Percentiles rank a stretch among this genome's conserved stretches.
phyloP scores from a whole-genome alignment of 2,797 vertebrate genomes.

The Smutsia temminckii region DNA sequence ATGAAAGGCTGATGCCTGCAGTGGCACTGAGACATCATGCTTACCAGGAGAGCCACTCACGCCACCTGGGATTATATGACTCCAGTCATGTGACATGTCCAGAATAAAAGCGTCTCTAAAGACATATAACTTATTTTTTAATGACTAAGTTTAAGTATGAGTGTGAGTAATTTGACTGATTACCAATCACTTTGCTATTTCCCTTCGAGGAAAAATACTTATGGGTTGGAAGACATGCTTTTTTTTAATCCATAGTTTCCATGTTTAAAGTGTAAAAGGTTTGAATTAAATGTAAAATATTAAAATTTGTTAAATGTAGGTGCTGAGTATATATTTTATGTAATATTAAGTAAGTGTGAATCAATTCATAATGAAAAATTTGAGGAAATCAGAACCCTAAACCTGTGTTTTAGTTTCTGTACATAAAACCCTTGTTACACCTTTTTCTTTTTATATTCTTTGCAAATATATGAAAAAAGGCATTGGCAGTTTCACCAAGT shows the following conservation, averaged over 20 bases:
- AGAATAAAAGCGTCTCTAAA: background rate
- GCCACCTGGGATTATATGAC: background rate
- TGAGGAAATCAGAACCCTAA: background rate
- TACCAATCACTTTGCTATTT: background rate
- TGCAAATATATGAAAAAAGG: background rate
- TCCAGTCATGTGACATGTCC: background rate
- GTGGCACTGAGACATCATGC: background rate
- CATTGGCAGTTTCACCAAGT: background rate
- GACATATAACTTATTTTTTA: background rate
- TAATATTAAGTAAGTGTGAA: background rate
- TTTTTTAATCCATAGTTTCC: background rate
- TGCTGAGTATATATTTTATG: background rate
- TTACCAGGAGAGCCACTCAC: no score
- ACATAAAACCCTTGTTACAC: background rate
- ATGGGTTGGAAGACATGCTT: background rate
- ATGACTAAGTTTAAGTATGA: background rate
- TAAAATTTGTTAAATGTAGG: background rate
- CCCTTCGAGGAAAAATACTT: background rate
- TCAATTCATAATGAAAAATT: background rate
- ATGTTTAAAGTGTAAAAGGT: background rate
- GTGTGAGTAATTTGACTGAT: background rate
- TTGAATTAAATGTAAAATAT: background rate
- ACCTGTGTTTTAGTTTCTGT: background rate
- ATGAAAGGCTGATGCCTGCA: background rate
- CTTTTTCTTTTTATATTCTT: background rate